phyloP scores from a whole-genome alignment of 2,797 vertebrate species.

The Sylvia borin region DNA sequence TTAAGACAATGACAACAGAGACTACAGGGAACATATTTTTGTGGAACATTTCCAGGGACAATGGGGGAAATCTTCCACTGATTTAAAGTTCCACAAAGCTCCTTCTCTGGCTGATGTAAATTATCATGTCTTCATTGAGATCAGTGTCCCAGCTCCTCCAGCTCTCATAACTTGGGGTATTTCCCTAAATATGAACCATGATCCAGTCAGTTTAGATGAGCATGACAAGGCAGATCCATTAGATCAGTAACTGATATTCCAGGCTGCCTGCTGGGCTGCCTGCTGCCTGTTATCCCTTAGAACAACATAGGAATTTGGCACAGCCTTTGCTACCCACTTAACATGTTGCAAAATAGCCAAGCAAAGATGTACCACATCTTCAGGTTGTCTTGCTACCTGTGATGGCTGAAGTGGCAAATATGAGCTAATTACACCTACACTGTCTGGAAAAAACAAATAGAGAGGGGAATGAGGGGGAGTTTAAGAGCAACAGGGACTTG shows the following conservation, averaged over 20 bases:
- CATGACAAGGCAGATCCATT: background rate
- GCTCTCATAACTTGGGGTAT: background rate
- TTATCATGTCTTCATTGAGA: background rate
- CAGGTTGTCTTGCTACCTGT: background rate
- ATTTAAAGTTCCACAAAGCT: background rate
- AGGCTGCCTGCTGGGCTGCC: background rate
- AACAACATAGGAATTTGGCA: background rate
- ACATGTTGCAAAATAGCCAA: background rate
- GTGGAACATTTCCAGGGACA: background rate
- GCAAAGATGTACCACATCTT: background rate
- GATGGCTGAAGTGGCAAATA: background rate
- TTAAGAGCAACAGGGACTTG: background rate
- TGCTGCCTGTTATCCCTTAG: background rate
- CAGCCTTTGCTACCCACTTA: background rate
- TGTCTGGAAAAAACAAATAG: background rate
- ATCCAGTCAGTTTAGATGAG: background rate
- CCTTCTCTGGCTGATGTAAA: background rate
- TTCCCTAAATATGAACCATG: background rate
- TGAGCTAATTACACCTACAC: background rate
- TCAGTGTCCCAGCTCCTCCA: background rate
- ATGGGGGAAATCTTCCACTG: background rate
- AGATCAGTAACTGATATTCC: background rate
- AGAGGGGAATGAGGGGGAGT: accelerated
- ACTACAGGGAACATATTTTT: background rate
- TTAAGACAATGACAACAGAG: background rate